Conservation (phyloP, 2,797 vertebrate genomes). For the Limosa lapponica region DNA sequence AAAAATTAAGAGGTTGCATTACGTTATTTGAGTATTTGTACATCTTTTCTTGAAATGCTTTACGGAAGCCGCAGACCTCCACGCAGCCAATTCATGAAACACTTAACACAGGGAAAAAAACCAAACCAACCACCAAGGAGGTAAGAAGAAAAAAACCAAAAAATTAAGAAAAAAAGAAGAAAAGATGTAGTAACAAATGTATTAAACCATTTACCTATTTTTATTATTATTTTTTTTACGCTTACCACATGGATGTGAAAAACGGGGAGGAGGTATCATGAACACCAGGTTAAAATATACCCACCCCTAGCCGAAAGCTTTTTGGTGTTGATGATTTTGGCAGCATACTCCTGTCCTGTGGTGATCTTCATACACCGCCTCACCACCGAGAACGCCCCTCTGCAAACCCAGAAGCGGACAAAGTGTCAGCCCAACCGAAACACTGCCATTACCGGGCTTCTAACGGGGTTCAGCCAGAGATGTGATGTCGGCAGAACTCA, state of each 20-base stretch:
- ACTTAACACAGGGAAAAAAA: accelerated
- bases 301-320: constrained; percentile 96
- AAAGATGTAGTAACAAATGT: background rate
- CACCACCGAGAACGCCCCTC: constrained; percentile 97
- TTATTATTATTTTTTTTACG: background rate
- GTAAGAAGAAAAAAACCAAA: no score
- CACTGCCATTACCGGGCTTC: background rate
- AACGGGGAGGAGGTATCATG: background rate
- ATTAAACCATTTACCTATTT: background rate
- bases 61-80: background rate
- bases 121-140: no score
- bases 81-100: background rate
- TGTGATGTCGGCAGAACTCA: background rate
- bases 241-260: background rate
- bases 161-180: background rate
- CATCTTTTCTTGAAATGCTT: background rate
- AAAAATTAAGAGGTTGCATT: background rate
- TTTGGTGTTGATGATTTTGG: constrained; percentile 99
- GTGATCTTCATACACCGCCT: constrained; percentile 96
- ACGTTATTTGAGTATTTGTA: background rate
- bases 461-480: background rate
- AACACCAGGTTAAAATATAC: constrained; percentile 67
- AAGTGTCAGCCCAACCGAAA: constrained; percentile 35
- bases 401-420: constrained; percentile 74
- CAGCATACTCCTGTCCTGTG: constrained; percentile 94